Conservation (phyloP, 1,140 invertebrate genomes). For the Tetragnatha versicolor region DNA sequence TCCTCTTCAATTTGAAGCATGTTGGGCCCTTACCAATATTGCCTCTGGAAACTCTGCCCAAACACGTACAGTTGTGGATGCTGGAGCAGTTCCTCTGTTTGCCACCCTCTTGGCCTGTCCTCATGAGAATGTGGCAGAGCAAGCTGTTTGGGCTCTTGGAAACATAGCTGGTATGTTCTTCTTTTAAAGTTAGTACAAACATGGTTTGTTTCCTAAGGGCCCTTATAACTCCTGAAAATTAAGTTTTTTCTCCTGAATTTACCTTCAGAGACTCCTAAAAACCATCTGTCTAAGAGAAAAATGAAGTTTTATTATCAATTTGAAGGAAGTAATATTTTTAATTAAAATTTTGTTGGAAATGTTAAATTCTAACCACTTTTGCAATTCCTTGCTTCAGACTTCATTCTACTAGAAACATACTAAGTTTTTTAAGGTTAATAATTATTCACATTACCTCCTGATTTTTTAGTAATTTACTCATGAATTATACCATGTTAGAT, state of each 20-base stretch:
- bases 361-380: not conserved
- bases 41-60: slow-evolving; percentile 94
- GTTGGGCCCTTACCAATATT: slow-evolving; percentile 98
- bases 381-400: too few species aligned
- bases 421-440: too few species aligned
- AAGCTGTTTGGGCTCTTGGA: slow-evolving; percentile 88
- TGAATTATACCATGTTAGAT: too few species aligned
- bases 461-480: too few species aligned
- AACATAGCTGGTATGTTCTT: slow-evolving; percentile 52
- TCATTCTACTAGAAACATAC: not conserved
- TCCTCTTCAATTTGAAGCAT: slow-evolving; percentile 93
- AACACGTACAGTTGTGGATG: slow-evolving; percentile 83
- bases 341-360: not conserved
- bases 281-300: too few species aligned
- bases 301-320: too few species aligned
- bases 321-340: not conserved
- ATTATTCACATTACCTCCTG: too few species aligned
- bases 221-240: too few species aligned
- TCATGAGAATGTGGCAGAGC: slow-evolving; percentile 86
- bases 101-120: slow-evolving; percentile 77
- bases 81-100: slow-evolving; percentile 81
- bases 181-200: not conserved
- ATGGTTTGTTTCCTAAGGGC: not conserved
- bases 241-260: too few species aligned
- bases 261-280: too few species aligned